Percentiles rank a stretch among this genome's conserved stretches.
phyloP scores from a whole-genome alignment of 2,113 vertebrate genomes.

The Saccopteryx bilineata region DNA sequence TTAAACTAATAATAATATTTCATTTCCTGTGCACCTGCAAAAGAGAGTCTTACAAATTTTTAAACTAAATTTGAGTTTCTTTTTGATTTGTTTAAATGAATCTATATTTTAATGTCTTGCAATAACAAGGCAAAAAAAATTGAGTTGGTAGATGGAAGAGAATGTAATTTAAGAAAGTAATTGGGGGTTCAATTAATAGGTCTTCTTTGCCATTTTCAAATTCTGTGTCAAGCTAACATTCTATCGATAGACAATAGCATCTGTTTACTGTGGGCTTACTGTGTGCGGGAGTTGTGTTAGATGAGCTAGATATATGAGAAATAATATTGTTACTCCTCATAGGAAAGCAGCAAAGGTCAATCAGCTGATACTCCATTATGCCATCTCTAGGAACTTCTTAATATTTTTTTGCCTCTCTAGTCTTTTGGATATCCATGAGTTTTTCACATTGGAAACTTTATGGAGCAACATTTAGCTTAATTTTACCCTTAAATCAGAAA shows the following conservation, averaged over 20 bases:
- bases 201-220: background rate
- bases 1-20: constrained; percentile 58
- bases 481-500: constrained; percentile 68
- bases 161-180: background rate
- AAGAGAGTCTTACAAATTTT: background rate
- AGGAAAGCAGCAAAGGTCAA: constrained; percentile 20
- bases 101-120: background rate
- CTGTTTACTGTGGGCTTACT: background rate
- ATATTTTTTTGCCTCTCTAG: background rate
- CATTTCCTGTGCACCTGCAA: constrained; percentile 63
- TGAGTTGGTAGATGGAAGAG: background rate
- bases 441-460: constrained; percentile 8
- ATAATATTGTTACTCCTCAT: background rate
- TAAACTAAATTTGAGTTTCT: background rate
- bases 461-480: background rate
- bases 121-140: background rate
- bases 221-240: background rate
- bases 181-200: background rate
- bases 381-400: background rate
- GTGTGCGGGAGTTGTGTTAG: background rate
- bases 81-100: constrained; percentile 43
- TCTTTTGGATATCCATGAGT: background rate
- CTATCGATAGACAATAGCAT: background rate
- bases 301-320: background rate
- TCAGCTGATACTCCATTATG: background rate